These are phyloP conservation scores for Neodon shergylaensis DNA, from an alignment of 2,113 vertebrate genomes.

Conservation along the genomic window DNA sequence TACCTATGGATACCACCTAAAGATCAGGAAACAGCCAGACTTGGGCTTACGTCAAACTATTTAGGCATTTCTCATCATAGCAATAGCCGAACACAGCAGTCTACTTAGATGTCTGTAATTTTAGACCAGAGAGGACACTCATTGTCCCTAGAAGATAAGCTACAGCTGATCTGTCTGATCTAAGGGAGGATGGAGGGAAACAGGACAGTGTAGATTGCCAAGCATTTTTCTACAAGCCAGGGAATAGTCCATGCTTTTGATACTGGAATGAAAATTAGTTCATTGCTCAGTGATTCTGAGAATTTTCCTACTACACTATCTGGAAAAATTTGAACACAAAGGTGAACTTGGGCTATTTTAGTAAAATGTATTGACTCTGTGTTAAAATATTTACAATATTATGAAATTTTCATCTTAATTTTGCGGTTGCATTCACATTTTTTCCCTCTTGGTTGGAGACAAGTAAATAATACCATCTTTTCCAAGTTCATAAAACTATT, in stretches of 20 bases:
- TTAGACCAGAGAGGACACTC: not conserved
- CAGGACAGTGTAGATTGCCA: not conserved
- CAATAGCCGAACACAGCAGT: not conserved
- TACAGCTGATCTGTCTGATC: not conserved
- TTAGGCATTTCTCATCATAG: not conserved
- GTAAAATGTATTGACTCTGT: not conserved
- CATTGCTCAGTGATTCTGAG: not conserved
- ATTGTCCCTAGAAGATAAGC: not conserved
- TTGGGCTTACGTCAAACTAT: not conserved
- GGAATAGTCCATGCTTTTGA: not conserved
- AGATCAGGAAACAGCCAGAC: not conserved
- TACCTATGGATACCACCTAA: not conserved
- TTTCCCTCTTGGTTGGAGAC: not conserved
- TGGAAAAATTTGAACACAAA: not conserved
- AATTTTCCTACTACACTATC: not conserved
- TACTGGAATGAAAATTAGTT: not conserved
- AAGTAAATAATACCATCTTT: not conserved
- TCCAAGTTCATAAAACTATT: slow-evolving; percentile 45
- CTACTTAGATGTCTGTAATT: slow-evolving; percentile 5
- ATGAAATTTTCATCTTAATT: slow-evolving; percentile 27
- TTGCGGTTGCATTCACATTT: not conserved
- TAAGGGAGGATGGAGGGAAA: not conserved
- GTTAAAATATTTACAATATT: slow-evolving; percentile 2
- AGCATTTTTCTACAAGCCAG: not conserved
- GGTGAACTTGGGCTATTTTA: not conserved